These are phyloP conservation scores for Vesta saturnalis DNA, from an alignment of 2,888 invertebrate genomes.

Conservation along the genomic window DNA sequence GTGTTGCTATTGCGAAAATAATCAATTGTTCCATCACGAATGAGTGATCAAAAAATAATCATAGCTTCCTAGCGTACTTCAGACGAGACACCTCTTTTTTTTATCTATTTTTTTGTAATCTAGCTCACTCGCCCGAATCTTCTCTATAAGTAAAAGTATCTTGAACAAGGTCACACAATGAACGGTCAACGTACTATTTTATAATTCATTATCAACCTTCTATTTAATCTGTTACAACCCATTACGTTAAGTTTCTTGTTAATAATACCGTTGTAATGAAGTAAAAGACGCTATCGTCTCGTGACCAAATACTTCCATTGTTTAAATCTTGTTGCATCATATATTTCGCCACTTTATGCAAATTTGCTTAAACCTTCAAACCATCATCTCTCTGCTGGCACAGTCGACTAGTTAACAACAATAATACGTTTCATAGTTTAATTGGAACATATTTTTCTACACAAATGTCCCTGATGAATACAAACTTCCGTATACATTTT, in stretches of 20 bases:
- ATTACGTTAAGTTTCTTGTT: background rate
- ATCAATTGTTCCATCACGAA: too few relatives aligned
- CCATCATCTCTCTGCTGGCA: background rate
- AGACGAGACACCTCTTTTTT: too few relatives aligned
- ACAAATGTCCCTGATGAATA: background rate
- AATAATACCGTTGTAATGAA: background rate
- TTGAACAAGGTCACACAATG: background rate
- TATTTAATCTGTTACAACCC: too few relatives aligned
- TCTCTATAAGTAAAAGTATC: too few relatives aligned
- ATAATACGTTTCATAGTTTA: background rate
- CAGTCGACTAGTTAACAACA: background rate
- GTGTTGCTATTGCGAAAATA: background rate
- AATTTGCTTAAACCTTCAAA: constrained; percentile 21
- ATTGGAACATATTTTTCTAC: background rate
- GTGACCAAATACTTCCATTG: constrained; percentile 26
- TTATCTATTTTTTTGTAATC: too few relatives aligned
- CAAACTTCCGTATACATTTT: background rate
- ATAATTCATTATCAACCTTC: background rate
- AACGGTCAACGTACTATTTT: background rate
- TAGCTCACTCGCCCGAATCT: too few relatives aligned
- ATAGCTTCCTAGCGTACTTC: too few relatives aligned
- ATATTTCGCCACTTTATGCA: constrained; percentile 27
- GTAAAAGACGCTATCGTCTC: constrained; percentile 13
- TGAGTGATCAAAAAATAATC: too few relatives aligned
- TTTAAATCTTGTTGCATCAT: constrained; percentile 25